Percentiles rank a stretch among this genome's conserved stretches.
phyloP scores from a whole-genome alignment of 1,140 invertebrate genomes.

The Phocides pigmalion region DNA sequence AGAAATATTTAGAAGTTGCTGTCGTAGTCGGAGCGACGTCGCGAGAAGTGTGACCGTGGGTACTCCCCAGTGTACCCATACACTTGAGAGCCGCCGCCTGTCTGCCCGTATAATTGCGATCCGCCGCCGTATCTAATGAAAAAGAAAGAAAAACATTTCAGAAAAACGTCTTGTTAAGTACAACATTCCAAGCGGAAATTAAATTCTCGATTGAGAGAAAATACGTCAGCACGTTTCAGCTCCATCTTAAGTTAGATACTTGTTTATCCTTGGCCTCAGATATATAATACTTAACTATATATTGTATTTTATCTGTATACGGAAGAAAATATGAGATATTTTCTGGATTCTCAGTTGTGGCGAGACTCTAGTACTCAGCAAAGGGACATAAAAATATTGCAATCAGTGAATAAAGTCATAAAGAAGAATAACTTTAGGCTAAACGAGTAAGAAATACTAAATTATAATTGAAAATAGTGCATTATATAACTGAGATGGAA shows the following conservation, averaged over 20 bases:
- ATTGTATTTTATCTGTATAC: background rate
- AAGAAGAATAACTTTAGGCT: too few relatives aligned
- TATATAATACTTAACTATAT: too few relatives aligned
- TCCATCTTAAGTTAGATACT: background rate
- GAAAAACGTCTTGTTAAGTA: slow-evolving; percentile 22
- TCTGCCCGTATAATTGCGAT: slow-evolving; percentile 80
- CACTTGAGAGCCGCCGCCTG: slow-evolving; percentile 77
- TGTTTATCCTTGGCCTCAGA: background rate
- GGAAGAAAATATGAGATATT: too few relatives aligned
- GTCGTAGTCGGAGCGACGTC: slow-evolving; percentile 86
- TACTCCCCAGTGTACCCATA: slow-evolving; percentile 81
- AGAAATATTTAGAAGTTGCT: slow-evolving; percentile 81
- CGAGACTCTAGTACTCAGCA: too few relatives aligned
- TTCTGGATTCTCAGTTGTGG: too few relatives aligned
- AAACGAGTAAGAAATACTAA: too few relatives aligned
- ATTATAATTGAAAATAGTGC: too few relatives aligned
- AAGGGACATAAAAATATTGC: too few relatives aligned
- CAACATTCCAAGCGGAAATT: slow-evolving; percentile 24
- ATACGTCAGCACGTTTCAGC: background rate
- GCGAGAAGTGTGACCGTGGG: slow-evolving; percentile 81
- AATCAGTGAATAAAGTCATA: too few relatives aligned
- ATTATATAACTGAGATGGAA: too few relatives aligned
- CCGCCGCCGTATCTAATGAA: slow-evolving; percentile 45
- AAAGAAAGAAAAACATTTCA: slow-evolving; percentile 30
- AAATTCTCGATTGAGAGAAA: slow-evolving; percentile 19